Conservation (phyloP, 2,888 invertebrate species). For the Pherbina coryleti region DNA sequence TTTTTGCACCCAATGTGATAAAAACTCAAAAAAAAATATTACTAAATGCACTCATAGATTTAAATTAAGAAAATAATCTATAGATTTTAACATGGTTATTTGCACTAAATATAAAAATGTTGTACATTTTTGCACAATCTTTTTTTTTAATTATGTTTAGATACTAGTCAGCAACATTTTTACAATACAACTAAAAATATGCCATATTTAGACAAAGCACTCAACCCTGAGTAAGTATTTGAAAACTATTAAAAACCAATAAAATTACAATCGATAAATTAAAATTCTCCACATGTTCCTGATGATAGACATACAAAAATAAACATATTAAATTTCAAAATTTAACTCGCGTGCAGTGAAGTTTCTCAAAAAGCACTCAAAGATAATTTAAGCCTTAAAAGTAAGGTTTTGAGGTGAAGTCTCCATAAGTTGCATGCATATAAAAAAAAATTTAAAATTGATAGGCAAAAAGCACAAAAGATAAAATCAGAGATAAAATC, state of each 20-base stretch:
- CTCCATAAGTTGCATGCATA: too few species aligned
- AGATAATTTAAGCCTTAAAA: not conserved
- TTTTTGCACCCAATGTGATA: conserved; percentile 36
- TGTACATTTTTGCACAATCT: conserved; percentile 33
- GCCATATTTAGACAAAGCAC: not conserved
- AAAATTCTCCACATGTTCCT: not conserved
- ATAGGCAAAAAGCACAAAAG: too few species aligned
- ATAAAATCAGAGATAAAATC: too few species aligned
- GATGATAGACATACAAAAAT: not conserved
- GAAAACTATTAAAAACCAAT: not conserved
- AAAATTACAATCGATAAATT: not conserved
- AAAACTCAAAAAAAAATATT: not conserved
- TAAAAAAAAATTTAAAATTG: too few species aligned
- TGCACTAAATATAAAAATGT: conserved; percentile 32
- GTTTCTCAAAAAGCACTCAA: not conserved
- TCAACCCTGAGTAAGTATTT: not conserved
- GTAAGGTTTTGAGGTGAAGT: too few species aligned
- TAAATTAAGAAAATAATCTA: conserved; percentile 28
- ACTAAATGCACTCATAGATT: conserved; percentile 49
- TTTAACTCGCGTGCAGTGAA: too few species aligned
- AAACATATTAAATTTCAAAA: conserved; percentile 6
- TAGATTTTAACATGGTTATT: conserved; percentile 38
- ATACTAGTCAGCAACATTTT: not conserved
- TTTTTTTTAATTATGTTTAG: not conserved
- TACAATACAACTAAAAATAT: not conserved